phyloP scores from a whole-genome alignment of 2,113 vertebrate species.

The Podarcis cretensis region DNA sequence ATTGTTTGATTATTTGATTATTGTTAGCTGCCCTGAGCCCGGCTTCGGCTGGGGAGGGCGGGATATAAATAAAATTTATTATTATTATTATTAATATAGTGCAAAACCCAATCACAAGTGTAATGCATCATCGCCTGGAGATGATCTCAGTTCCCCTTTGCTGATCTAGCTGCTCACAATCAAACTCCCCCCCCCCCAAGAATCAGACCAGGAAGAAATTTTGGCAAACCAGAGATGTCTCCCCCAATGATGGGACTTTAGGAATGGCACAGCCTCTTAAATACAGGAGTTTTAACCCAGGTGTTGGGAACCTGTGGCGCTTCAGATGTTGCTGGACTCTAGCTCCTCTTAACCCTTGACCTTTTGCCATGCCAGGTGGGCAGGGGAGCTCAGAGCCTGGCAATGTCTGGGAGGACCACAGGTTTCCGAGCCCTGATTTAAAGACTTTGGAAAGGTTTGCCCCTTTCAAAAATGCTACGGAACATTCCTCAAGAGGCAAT shows the following conservation, averaged over 20 bases:
- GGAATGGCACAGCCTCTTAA: not conserved
- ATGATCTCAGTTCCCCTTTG: not conserved
- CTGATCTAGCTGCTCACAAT: not conserved
- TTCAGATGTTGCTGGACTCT: not conserved
- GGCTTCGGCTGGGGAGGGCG: too few relatives aligned
- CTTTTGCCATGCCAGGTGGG: not conserved
- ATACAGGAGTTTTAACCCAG: not conserved
- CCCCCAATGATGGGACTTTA: not conserved
- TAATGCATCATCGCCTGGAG: too few relatives aligned
- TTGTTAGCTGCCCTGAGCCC: too few relatives aligned
- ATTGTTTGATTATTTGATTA: too few relatives aligned
- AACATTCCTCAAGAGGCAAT: constrained; percentile 15
- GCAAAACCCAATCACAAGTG: not conserved
- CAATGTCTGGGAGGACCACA: too few relatives aligned
- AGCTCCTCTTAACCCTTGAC: too few relatives aligned
- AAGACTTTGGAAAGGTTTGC: not conserved
- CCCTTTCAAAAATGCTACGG: constrained; percentile 13
- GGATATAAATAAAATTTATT: too few relatives aligned
- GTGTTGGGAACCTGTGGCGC: too few relatives aligned
- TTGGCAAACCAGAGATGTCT: too few relatives aligned
- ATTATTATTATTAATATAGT: too few relatives aligned
- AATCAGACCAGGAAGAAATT: not conserved
- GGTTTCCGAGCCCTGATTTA: too few relatives aligned
- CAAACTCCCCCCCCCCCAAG: not conserved
- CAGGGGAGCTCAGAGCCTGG: not conserved